Conservation (phyloP, 2,888 invertebrate genomes). For the Euplagia quadripunctaria region DNA sequence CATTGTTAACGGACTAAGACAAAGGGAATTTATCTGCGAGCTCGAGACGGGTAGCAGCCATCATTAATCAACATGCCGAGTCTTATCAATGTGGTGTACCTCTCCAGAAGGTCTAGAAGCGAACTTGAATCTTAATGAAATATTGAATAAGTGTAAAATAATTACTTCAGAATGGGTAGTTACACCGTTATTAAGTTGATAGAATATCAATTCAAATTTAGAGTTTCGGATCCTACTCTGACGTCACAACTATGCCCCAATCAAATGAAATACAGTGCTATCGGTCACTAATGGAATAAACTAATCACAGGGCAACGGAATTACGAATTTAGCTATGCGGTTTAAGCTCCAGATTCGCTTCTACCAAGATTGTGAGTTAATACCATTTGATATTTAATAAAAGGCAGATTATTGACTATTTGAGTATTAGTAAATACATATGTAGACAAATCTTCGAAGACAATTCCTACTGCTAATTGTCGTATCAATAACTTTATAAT, state of each 20-base stretch:
- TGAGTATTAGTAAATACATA: too few relatives aligned
- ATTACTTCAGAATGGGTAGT: background rate
- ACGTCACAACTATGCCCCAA: background rate
- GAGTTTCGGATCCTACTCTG: background rate
- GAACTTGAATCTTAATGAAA: conserved; percentile 4
- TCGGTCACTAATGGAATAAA: background rate
- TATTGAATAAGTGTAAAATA: background rate
- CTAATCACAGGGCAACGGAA: background rate
- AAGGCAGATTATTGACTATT: too few relatives aligned
- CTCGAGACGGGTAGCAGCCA: conserved; percentile 5
- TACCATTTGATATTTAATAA: too few relatives aligned
- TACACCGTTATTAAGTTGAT: background rate
- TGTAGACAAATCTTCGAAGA: too few relatives aligned
- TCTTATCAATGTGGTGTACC: conserved; percentile 15
- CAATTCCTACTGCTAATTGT: too few relatives aligned
- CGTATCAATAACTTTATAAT: too few relatives aligned
- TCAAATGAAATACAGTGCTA: background rate
- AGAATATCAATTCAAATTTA: background rate
- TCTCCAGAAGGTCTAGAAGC: conserved; percentile 12
- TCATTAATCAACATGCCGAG: conserved; percentile 16
- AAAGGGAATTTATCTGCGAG: conserved; percentile 10
- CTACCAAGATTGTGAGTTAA: background rate
- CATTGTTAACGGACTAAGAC: conserved; percentile 1
- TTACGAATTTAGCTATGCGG: background rate
- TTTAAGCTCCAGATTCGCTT: background rate